Conservation (phyloP, 2,888 invertebrate genomes). For the Marasmarcha lunaedactyla region DNA sequence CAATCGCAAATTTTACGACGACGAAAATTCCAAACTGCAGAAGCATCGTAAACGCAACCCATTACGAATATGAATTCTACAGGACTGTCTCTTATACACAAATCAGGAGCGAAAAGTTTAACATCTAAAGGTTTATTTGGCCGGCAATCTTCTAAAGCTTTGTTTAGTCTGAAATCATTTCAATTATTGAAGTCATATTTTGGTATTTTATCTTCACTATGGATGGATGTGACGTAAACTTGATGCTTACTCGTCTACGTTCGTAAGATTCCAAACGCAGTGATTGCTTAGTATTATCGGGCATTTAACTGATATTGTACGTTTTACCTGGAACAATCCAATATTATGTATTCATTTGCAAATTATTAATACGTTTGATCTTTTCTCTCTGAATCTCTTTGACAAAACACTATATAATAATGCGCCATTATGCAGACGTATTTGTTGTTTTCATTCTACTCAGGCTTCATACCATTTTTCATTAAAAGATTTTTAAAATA, state of each 20-base stretch:
- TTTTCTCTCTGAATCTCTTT: too few relatives aligned
- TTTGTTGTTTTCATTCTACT: too few relatives aligned
- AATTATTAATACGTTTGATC: background rate
- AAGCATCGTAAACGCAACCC: conserved; percentile 38
- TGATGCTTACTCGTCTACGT: conserved; percentile 46
- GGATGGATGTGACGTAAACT: background rate
- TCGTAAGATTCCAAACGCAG: conserved; percentile 56
- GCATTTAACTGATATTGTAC: conserved; percentile 48
- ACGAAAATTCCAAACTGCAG: conserved; percentile 43
- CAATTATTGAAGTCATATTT: background rate
- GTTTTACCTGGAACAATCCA: conserved; percentile 51
- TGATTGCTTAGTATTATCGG: conserved; percentile 56
- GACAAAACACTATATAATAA: too few relatives aligned
- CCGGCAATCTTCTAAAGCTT: conserved; percentile 39
- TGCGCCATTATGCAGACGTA: too few relatives aligned
- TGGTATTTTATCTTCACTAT: background rate
- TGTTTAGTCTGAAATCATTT: conserved; percentile 36
- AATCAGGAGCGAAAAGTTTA: conserved; percentile 45
- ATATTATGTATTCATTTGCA: background rate
- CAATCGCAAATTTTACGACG: conserved; percentile 57
- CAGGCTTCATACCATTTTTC: too few relatives aligned
- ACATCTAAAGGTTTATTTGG: conserved; percentile 40
- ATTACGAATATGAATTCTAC: conserved; percentile 48
- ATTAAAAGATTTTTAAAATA: too few relatives aligned
- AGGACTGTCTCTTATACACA: conserved; percentile 31